phyloP scores from a whole-genome alignment of 2,113 vertebrate genomes.

The Dolichotis patagonum region DNA sequence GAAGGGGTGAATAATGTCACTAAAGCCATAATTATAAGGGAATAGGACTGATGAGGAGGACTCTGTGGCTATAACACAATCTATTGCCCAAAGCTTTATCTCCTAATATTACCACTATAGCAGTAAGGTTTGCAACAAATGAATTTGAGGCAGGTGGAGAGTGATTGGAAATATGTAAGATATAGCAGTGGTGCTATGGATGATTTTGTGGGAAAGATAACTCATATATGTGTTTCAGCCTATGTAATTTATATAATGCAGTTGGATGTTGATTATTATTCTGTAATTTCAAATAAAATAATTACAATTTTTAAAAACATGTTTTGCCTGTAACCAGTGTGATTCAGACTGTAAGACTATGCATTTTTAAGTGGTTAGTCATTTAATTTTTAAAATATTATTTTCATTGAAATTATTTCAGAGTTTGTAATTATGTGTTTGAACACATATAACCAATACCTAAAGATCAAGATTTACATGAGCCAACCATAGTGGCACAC shows the following conservation, averaged over 20 bases:
- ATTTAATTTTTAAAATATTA: background rate
- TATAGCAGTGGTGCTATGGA: too few relatives aligned
- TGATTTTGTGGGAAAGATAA: too few relatives aligned
- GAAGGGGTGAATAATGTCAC: too few relatives aligned
- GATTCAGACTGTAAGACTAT: background rate
- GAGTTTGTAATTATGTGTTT: background rate
- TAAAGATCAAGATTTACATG: background rate
- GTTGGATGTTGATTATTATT: background rate
- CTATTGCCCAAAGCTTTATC: too few relatives aligned
- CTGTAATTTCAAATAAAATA: background rate
- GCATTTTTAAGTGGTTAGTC: background rate
- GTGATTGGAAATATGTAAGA: too few relatives aligned
- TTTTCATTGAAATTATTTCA: background rate
- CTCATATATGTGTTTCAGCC: too few relatives aligned
- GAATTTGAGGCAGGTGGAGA: too few relatives aligned
- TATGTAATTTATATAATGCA: background rate
- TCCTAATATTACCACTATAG: too few relatives aligned
- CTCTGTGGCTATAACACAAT: too few relatives aligned
- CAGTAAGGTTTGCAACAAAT: too few relatives aligned
- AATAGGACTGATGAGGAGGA: too few relatives aligned
- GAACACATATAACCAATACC: background rate
- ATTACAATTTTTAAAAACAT: background rate
- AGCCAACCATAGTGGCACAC: background rate
- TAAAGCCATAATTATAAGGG: too few relatives aligned
- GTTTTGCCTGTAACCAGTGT: background rate